These are phyloP conservation scores for Mastomys coucha DNA, from an alignment of 2,113 vertebrate species.

Conservation along the genomic window DNA sequence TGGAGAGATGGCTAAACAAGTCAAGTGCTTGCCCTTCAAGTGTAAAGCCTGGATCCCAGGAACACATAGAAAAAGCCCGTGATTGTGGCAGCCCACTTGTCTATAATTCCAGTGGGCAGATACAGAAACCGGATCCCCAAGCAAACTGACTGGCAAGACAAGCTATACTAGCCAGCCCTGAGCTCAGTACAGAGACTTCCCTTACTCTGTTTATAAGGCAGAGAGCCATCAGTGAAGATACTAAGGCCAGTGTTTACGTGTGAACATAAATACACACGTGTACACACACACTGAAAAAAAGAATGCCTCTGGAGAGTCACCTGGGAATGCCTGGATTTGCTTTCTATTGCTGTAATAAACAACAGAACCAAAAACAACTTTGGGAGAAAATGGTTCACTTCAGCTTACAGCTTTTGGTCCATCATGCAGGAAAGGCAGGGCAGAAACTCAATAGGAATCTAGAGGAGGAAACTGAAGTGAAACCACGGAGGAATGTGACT, in stretches of 20 bases:
- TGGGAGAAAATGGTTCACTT: neutral
- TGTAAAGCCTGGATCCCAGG: neutral
- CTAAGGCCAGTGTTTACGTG: neutral
- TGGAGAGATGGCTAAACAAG: too few relatives aligned
- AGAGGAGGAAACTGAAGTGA: neutral
- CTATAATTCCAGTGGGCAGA: too few relatives aligned
- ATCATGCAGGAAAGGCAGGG: neutral
- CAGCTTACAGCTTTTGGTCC: neutral
- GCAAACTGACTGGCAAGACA: neutral
- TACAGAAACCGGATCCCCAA: neutral
- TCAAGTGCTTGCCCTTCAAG: neutral
- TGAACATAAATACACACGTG: neutral
- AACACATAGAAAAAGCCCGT: neutral
- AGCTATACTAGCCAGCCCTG: neutral
- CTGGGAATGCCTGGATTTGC: neutral
- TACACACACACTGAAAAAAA: neutral
- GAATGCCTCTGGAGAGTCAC: neutral
- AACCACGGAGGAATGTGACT: neutral
- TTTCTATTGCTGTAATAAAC: neutral
- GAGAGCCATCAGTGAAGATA: neutral
- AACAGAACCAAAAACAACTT: neutral
- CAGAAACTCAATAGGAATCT: neutral
- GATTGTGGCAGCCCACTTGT: neutral
- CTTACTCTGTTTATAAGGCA: neutral
- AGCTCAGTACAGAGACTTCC: neutral